Conservation (phyloP, 2,888 invertebrate species). For the Drosophila prostipennis region DNA sequence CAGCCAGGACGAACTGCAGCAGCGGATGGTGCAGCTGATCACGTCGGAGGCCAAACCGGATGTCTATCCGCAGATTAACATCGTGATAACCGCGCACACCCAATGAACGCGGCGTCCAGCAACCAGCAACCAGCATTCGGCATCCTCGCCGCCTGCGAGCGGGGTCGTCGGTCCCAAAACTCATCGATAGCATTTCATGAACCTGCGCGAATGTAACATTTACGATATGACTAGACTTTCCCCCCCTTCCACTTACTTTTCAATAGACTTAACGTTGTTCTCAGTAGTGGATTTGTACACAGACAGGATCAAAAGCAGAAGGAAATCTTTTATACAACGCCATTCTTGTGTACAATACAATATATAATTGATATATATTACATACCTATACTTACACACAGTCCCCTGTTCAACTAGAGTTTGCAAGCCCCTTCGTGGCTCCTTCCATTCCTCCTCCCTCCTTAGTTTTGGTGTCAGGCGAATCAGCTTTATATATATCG, state of each 20-base stretch:
- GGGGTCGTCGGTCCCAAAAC: slow-evolving; percentile 25
- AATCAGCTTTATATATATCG: slow-evolving; percentile 26
- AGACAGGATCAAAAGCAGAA: slow-evolving; percentile 1
- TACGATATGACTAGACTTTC: slow-evolving; percentile 22
- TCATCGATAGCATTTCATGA: slow-evolving; percentile 30
- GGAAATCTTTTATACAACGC: slow-evolving; percentile 16
- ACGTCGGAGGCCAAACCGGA: slow-evolving; percentile 81
- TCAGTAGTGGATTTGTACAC: slow-evolving; percentile 23
- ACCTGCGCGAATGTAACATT: slow-evolving; percentile 13
- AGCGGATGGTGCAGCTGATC: slow-evolving; percentile 83
- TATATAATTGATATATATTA: slow-evolving; percentile 16
- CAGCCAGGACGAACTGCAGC: slow-evolving; percentile 81
- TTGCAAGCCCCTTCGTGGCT: slow-evolving; percentile 1
- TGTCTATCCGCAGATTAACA: slow-evolving; percentile 83
- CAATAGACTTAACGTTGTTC: slow-evolving; percentile 16
- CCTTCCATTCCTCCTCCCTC: background rate
- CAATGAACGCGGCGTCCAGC: slow-evolving; percentile 72
- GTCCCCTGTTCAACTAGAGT: slow-evolving; percentile 10
- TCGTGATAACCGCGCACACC: slow-evolving; percentile 84
- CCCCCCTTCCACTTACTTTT: background rate
- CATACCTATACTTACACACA: slow-evolving; percentile 3
- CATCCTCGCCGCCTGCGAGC: slow-evolving; percentile 16
- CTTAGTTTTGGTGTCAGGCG: slow-evolving; percentile 22
- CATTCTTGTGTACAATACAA: slow-evolving; percentile 16
- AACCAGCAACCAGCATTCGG: background rate